Evolutionary conservation across 2,113 vertebrate genomes (phyloP).

Genomic region (Salvelinus fontinalis): DNA sequence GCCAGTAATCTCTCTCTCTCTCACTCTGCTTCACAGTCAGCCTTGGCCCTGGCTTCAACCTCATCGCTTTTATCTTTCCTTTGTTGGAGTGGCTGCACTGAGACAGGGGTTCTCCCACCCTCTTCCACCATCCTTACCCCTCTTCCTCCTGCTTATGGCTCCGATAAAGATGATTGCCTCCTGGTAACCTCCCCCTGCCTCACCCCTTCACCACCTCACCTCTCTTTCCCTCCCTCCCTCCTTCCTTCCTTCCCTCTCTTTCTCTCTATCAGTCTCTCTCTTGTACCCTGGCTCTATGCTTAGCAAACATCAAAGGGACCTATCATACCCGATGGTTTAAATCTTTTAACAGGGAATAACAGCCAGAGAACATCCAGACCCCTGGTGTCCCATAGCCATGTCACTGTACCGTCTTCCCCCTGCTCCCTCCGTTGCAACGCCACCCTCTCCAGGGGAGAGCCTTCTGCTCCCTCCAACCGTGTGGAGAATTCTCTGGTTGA

Average conservation of each 20-base stretch:
- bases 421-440: constrained; percentile 43
- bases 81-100: constrained; percentile 77
- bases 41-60: constrained; percentile 80
- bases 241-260: background rate
- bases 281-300: constrained; percentile 69
- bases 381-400: constrained; percentile 87
- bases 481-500: constrained; percentile 78
- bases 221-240: constrained; percentile 23
- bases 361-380: constrained; percentile 96
- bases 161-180: constrained; percentile 82
- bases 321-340: constrained; percentile 98
- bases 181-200: constrained; percentile 62
- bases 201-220: constrained; percentile 52
- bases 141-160: constrained; percentile 76
- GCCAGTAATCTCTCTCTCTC: constrained; percentile 43
- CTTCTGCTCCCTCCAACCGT: constrained; percentile 50
- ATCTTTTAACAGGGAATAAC: constrained; percentile 99
- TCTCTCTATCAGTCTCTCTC: background rate
- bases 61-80: constrained; percentile 80
- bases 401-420: constrained; percentile 84
- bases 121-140: constrained; percentile 63
- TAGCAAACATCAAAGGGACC: constrained; percentile 98
- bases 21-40: constrained; percentile 78
- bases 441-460: constrained; percentile 80
- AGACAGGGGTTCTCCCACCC: constrained; percentile 72